Percentiles rank a stretch among this genome's conserved stretches.
These are phyloP conservation scores for Petrocephalus schoutedeni DNA, from an alignment of 2,797 vertebrate genomes.

Conservation along the genomic window DNA sequence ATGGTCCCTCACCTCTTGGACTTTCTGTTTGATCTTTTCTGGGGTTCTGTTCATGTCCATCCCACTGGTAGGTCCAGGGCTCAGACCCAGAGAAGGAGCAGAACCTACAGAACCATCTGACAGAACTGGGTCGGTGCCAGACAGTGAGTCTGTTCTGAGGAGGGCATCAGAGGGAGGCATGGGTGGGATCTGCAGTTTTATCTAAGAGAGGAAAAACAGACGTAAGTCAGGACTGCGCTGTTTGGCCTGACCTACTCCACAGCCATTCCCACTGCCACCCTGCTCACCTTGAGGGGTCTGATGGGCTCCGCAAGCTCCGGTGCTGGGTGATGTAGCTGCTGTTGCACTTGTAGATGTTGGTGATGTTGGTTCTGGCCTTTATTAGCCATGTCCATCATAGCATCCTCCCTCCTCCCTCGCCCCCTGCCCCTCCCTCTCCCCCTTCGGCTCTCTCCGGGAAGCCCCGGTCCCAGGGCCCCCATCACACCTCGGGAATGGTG, in stretches of 20 bases:
- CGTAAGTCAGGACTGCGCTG: background rate
- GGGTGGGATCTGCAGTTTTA: conserved; percentile 66
- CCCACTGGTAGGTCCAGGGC: conserved; percentile 65
- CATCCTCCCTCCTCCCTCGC: conserved; percentile 68
- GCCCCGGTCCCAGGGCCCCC: conserved; percentile 66
- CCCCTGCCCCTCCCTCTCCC: conserved; percentile 59
- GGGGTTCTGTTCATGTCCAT: conserved; percentile 74
- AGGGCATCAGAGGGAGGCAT: conserved; percentile 64
- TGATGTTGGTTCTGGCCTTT: conserved; percentile 65
- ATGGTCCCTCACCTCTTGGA: conserved; percentile 63
- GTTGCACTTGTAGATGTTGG: conserved; percentile 55
- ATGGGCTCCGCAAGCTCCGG: conserved; percentile 66
- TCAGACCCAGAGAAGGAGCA: conserved; percentile 65
- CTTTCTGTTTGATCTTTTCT: conserved; percentile 80
- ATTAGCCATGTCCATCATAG: conserved; percentile 61
- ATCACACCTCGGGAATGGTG: conserved; percentile 67
- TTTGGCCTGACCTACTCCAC: background rate
- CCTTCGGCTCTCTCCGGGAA: conserved; percentile 48
- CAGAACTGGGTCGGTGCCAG: conserved; percentile 69
- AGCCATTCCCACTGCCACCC: background rate
- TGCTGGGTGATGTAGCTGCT: conserved; percentile 45
- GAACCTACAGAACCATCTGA: conserved; percentile 72
- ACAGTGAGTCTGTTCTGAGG: conserved; percentile 68
- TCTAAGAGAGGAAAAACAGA: conserved; percentile 44
- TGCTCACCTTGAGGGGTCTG: conserved; percentile 81